phyloP scores from a whole-genome alignment of 2,888 invertebrate genomes.

The Salticus scenicus region DNA sequence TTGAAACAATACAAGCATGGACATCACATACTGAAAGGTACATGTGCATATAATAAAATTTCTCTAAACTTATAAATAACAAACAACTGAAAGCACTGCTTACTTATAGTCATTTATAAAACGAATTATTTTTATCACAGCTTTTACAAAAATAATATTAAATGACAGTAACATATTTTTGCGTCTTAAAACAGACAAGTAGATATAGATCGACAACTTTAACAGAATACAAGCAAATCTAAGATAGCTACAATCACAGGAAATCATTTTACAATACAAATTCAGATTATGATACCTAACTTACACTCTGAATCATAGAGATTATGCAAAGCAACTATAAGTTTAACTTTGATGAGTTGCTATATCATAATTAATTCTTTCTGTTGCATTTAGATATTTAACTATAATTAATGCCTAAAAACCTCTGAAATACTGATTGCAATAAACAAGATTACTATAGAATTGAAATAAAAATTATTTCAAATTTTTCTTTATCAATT shows the following conservation, averaged over 20 bases:
- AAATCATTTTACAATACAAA: background rate
- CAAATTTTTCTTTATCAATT: too few species aligned
- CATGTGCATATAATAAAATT: background rate
- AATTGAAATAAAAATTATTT: too few species aligned
- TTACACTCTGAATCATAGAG: too few species aligned
- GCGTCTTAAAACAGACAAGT: background rate
- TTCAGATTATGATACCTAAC: too few species aligned
- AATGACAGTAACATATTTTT: background rate
- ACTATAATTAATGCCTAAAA: too few species aligned
- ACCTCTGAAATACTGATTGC: too few species aligned
- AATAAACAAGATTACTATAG: too few species aligned
- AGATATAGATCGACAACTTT: background rate
- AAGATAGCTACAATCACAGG: slow-evolving; percentile 5
- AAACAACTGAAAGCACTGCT: background rate
- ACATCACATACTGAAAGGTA: background rate
- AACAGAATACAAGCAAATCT: slow-evolving; percentile 4
- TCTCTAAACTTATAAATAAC: slow-evolving; percentile 5
- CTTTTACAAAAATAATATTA: slow-evolving; percentile 4
- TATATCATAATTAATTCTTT: too few species aligned
- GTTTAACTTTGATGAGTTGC: too few species aligned
- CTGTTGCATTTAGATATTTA: too few species aligned
- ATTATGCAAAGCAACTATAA: too few species aligned
- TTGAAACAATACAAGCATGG: background rate
- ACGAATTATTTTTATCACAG: background rate
- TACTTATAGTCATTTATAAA: background rate